phyloP scores from a whole-genome alignment of 2,113 vertebrate species.

The Dolichallabes microphthalmus region DNA sequence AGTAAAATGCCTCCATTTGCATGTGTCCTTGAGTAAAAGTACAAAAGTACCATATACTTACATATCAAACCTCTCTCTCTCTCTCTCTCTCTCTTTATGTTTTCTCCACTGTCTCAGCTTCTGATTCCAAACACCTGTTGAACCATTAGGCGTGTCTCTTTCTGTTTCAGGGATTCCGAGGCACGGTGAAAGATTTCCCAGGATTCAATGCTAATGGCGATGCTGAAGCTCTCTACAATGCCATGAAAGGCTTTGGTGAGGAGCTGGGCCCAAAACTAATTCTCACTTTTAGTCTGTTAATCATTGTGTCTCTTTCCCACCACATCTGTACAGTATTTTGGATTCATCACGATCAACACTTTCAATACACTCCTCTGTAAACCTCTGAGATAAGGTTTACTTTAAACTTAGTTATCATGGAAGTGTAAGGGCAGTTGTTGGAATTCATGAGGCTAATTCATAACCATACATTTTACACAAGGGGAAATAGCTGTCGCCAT shows the following conservation, averaged over 20 bases:
- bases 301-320: background rate
- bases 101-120: no score
- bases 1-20: no score
- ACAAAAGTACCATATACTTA: no score
- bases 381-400: background rate
- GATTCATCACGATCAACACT: background rate
- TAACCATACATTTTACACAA: background rate
- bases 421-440: no score
- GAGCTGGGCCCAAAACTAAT: slow-evolving; percentile 10
- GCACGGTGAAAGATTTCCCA: slow-evolving; percentile 79
- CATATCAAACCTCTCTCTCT: no score
- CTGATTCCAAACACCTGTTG: no score
- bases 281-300: background rate
- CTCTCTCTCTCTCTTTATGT: no score
- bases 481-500: background rate
- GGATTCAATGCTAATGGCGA: slow-evolving; percentile 82
- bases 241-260: slow-evolving; percentile 97
- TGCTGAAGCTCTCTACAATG: slow-evolving; percentile 85
- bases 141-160: background rate
- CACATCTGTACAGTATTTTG: background rate
- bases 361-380: background rate
- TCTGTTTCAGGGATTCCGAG: slow-evolving; percentile 81
- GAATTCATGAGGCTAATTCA: background rate
- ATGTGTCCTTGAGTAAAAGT: no score
- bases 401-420: background rate